Base-by-base conservation (phyloP, 92 coral and sea anemone genomes). In the Ricordea florida region DNA sequence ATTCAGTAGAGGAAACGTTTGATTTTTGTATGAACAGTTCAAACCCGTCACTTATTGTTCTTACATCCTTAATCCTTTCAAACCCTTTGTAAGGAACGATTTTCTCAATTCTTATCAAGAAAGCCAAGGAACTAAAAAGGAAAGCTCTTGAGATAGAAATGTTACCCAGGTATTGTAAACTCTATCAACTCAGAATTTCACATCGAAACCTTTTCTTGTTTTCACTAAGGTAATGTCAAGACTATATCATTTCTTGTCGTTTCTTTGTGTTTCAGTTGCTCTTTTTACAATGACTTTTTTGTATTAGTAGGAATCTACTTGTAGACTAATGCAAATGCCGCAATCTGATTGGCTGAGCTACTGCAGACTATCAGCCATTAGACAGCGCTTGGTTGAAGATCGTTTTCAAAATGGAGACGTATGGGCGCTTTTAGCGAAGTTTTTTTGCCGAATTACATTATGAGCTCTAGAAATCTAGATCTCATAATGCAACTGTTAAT, bases 1-100 rank as follows among this genome's bases (percentile, higher is more conserved):
- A 78, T 48, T n/a, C n/a, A n/a, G n/a, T n/a, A n/a, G 69, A 67
- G 13, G 79, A 27, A 22, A 69, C 47, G 37, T 75, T 68, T 46
- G 89, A 86, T 3, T 74, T 31, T 11, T 58, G 80, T 44, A 84
- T 84, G 41, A 84, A 84, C 2, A 84, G 73, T n/a, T 84, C 80
- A 40, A 55, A 78, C 49, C 86, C 78, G 66, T 79, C 80, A 52
- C 67, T 36, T 4, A 80, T 78, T 23, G 74, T 78, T 4, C 86
- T 26, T 6, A 84, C 30, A 17, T 68, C 78, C 44, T 65, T 2
- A 30, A 69, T 61, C 18, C 25, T 34, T 28, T 61, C 18, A 22
- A 79, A 55, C 37, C 80, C 18, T 34, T n/a, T 8, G n/a, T 22
- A 62, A 32, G 49, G 61, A 52, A n/a, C n/a, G 33, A 27, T 40